Conservation (phyloP, 1,140 invertebrate species). For the Nylanderia fulva region DNA sequence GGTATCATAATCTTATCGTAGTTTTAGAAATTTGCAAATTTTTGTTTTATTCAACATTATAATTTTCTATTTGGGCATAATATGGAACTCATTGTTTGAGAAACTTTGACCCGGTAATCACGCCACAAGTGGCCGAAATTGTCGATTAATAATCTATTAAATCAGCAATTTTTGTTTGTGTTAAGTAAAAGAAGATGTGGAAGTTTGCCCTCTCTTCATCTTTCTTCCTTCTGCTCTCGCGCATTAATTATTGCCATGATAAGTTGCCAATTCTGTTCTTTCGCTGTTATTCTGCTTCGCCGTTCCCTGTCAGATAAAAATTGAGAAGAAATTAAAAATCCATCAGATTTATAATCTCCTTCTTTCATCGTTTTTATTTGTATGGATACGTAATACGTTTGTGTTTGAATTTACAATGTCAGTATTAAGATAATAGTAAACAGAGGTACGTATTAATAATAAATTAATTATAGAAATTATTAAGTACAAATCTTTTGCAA, state of each 20-base stretch:
- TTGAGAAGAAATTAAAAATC: constrained; percentile 42
- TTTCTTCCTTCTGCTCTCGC: constrained; percentile 16
- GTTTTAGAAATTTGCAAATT: constrained; percentile 13
- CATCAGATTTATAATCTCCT: constrained; percentile 13
- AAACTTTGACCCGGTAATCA: background rate
- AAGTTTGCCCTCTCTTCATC: constrained; percentile 50
- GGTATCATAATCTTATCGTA: background rate
- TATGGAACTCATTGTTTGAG: constrained; percentile 7
- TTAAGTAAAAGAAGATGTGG: constrained; percentile 72
- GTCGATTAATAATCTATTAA: constrained; percentile 73
- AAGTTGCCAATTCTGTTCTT: constrained; percentile 61
- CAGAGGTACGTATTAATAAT: background rate
- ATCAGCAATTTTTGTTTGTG: constrained; percentile 73
- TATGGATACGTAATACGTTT: background rate
- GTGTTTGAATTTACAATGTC: constrained; percentile 11
- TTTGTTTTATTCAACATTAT: background rate
- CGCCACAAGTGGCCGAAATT: constrained; percentile 47
- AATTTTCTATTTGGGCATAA: constrained; percentile 21
- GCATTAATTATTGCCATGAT: constrained; percentile 75
- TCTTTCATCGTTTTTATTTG: constrained; percentile 12
- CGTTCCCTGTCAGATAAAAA: constrained; percentile 32
- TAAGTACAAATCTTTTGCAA: background rate
- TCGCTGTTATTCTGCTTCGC: constrained; percentile 1
- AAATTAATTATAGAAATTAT: constrained; percentile 20
- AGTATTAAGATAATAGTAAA: background rate